Evolutionary conservation across 1,140 invertebrate genomes (phyloP).

Genomic region (Stegodyphus mimosarum): DNA sequence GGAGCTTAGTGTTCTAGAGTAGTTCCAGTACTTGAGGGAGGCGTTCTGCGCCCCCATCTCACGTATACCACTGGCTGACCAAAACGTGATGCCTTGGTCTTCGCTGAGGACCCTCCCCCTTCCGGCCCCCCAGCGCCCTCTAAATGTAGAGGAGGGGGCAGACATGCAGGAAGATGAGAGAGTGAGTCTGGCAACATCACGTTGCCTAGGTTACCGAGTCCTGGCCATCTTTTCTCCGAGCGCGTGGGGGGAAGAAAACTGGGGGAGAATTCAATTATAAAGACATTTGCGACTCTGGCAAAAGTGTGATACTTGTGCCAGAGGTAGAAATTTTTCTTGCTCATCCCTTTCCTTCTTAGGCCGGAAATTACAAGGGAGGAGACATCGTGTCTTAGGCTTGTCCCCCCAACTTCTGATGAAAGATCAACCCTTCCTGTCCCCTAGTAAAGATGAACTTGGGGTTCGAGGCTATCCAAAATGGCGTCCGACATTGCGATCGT

Average conservation of each 20-base stretch:
- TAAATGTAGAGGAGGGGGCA: slow-evolving; percentile 21
- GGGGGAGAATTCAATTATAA: slow-evolving; percentile 59
- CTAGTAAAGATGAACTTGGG: slow-evolving; percentile 33
- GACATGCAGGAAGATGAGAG: slow-evolving; percentile 25
- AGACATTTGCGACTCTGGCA: slow-evolving; percentile 56
- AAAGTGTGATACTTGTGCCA: slow-evolving; percentile 59
- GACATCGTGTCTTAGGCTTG: slow-evolving; percentile 49
- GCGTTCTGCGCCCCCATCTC: background rate
- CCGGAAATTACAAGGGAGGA: slow-evolving; percentile 57
- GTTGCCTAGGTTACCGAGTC: slow-evolving; percentile 51
- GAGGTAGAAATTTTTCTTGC: slow-evolving; percentile 57
- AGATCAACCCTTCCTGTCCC: slow-evolving; percentile 50
- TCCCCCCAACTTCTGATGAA: background rate
- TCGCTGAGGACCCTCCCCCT: background rate
- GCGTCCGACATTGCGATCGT: slow-evolving; percentile 38
- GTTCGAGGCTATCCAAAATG: slow-evolving; percentile 42
- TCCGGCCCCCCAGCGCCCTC: background rate
- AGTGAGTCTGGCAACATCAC: slow-evolving; percentile 53
- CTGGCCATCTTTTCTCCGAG: slow-evolving; percentile 40
- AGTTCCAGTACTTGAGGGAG: background rate
- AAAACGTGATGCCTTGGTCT: slow-evolving; percentile 31
- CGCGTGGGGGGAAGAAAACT: background rate
- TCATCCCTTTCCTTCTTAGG: slow-evolving; percentile 28
- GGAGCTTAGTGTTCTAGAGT: background rate
- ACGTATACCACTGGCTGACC: slow-evolving; percentile 25